These are phyloP conservation scores for Carabus problematicus DNA, from an alignment of 2,888 invertebrate species.

Conservation along the genomic window DNA sequence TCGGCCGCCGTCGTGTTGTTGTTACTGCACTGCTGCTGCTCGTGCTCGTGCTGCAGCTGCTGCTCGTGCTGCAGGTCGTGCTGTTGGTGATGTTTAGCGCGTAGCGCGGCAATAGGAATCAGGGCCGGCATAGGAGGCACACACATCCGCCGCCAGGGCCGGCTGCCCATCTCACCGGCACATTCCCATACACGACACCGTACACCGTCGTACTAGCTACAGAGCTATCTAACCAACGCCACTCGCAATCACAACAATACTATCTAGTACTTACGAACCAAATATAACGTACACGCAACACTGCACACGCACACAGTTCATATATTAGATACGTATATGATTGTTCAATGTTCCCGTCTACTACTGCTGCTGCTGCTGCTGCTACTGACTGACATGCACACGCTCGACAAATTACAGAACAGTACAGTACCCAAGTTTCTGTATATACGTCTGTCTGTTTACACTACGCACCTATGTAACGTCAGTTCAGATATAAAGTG, in stretches of 20 bases:
- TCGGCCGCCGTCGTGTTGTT: conserved; percentile 18
- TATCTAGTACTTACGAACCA: conserved; percentile 4
- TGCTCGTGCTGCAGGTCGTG: neutral
- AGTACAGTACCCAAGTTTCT: no score
- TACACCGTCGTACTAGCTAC: neutral
- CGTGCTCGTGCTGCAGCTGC: conserved; percentile 10
- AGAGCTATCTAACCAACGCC: neutral
- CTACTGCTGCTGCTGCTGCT: conserved; percentile 1
- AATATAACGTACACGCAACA: neutral
- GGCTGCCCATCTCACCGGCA: conserved; percentile 45
- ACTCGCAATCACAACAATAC: conserved; percentile 7
- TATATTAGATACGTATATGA: no score
- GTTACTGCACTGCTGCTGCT: conserved; percentile 1
- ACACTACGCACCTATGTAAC: no score
- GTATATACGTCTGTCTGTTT: no score
- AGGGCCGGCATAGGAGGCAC: conserved; percentile 59
- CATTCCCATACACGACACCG: conserved; percentile 42
- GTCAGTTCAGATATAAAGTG: no score
- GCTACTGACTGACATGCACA: neutral
- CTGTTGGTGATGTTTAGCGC: conserved; percentile 47
- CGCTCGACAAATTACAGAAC: no score
- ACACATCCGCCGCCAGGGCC: conserved; percentile 48
- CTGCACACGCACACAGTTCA: neutral
- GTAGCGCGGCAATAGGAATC: conserved; percentile 58
- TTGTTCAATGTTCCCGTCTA: neutral